phyloP scores from a whole-genome alignment of 2,888 invertebrate species.

The Asteroscopus sphinx region DNA sequence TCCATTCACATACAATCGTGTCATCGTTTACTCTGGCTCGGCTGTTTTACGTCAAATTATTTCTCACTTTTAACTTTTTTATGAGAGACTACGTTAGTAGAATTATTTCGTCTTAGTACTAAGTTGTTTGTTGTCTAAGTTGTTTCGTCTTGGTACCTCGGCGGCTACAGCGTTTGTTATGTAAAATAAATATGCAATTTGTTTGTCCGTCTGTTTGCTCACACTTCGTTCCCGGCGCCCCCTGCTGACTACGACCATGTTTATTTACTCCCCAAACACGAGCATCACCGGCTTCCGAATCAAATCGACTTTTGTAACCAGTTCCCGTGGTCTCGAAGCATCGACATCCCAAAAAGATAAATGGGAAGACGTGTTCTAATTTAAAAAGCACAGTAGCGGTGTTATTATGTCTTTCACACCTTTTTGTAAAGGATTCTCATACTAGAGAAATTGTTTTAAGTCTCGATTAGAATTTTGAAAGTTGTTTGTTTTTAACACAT shows the following conservation, averaged over 20 bases:
- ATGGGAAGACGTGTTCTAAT: slow-evolving; percentile 61
- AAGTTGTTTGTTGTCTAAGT: too few species aligned
- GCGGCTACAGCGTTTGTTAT: slow-evolving; percentile 41
- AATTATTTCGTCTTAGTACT: slow-evolving; percentile 45
- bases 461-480: slow-evolving; percentile 56
- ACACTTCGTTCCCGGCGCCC: slow-evolving; percentile 46
- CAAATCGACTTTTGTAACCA: slow-evolving; percentile 62
- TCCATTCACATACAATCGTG: slow-evolving; percentile 5
- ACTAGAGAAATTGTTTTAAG: slow-evolving; percentile 47
- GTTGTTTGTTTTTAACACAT: slow-evolving; percentile 39
- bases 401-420: slow-evolving; percentile 54
- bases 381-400: slow-evolving; percentile 57
- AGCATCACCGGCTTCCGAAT: slow-evolving; percentile 54
- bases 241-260: slow-evolving; percentile 49
- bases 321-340: slow-evolving; percentile 47
- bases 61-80: background rate
- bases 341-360: slow-evolving; percentile 55
- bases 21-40: slow-evolving; percentile 6
- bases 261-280: slow-evolving; percentile 58
- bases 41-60: slow-evolving; percentile 1
- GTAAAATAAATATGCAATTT: slow-evolving; percentile 63
- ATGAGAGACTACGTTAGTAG: background rate
- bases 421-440: slow-evolving; percentile 57
- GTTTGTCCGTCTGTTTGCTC: slow-evolving; percentile 60
- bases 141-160: slow-evolving; percentile 47